These are phyloP conservation scores for Ennomos quercinarius DNA, from an alignment of 2,888 invertebrate genomes.

Conservation along the genomic window DNA sequence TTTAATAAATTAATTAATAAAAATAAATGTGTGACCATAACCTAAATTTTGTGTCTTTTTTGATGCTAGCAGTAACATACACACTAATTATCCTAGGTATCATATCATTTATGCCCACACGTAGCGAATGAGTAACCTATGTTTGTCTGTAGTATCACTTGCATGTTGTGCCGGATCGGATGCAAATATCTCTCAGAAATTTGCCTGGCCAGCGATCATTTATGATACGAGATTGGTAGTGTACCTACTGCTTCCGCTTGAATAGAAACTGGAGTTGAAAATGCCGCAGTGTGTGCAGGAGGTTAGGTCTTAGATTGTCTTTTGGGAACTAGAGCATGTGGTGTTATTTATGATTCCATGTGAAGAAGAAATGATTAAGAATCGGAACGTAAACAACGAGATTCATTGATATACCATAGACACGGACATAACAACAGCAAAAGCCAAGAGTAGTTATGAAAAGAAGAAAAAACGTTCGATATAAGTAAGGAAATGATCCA, in stretches of 20 bases:
- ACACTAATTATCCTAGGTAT: neutral
- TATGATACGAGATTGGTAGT: constrained; percentile 26
- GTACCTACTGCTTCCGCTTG: neutral
- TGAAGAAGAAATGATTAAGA: too few species aligned
- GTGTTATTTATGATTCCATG: too few species aligned
- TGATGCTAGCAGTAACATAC: neutral
- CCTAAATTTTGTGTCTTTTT: neutral
- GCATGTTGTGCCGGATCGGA: constrained; percentile 12
- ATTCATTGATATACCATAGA: too few species aligned
- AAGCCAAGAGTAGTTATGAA: too few species aligned
- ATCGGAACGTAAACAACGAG: too few species aligned
- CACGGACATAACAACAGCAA: too few species aligned
- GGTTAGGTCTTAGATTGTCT: neutral
- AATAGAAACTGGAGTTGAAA: constrained; percentile 20
- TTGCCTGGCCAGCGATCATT: constrained; percentile 10
- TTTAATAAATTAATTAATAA: too few species aligned
- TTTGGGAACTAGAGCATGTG: too few species aligned
- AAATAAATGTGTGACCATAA: too few species aligned
- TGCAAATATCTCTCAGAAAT: constrained; percentile 12
- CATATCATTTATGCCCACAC: too few species aligned
- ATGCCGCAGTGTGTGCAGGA: constrained; percentile 4
- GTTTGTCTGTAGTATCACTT: constrained; percentile 24
- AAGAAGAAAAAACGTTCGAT: too few species aligned
- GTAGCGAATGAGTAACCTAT: constrained; percentile 16
- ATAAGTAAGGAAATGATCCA: neutral